Evolutionary conservation across 1,140 invertebrate species (phyloP), one percentile per base, ranked within the genome.

Genomic region (Tribolium madens): DNA sequence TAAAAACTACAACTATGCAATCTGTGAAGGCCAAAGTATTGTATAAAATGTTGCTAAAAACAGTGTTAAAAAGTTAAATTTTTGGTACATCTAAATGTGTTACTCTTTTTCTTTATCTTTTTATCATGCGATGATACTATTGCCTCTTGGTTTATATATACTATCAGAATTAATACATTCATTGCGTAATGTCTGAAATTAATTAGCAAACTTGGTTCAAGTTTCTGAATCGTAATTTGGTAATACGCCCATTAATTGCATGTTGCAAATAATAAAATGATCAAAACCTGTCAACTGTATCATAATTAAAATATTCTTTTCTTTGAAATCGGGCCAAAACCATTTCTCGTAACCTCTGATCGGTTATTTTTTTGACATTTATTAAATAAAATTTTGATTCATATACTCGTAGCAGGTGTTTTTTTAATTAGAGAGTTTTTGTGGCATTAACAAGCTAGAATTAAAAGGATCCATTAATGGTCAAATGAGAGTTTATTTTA

Each of bases 401-500:
- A 42, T 42, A n/a, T n/a, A n/a, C n/a, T n/a, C n/a, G n/a, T 42
- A 42, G 36, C 36, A 42, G 36, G 36, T 42, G 36, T 9, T 42
- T 42, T 42, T 42, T 42, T 42, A 42, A 42, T 50, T 47, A 47
- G 46, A 47, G 46, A n/a, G 46, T 47, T n/a, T 47, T 50, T 50
- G 48, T 50, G 13, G 10, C 13, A 57, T 57, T 57, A 57, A 4
- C 36, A 42, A 9, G 36, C 7, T 7, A 7, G 36, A n/a, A 42
- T 42, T 42, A 42, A 42, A 57, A 57, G 17, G 17, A 18, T n/a
- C 14, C 52, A 17, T 18, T 57, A n/a, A 57, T 57, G 52, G 14
- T 57, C 52, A 21, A 57, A 57, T 18, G 10, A 57, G 17, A 5
- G 14, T 21, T 57, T 57, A 57, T 57, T 57, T 18, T 57, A 57